Evolutionary conservation across 2,113 vertebrate species (phyloP).

Genomic region (Arenaria interpres): DNA sequence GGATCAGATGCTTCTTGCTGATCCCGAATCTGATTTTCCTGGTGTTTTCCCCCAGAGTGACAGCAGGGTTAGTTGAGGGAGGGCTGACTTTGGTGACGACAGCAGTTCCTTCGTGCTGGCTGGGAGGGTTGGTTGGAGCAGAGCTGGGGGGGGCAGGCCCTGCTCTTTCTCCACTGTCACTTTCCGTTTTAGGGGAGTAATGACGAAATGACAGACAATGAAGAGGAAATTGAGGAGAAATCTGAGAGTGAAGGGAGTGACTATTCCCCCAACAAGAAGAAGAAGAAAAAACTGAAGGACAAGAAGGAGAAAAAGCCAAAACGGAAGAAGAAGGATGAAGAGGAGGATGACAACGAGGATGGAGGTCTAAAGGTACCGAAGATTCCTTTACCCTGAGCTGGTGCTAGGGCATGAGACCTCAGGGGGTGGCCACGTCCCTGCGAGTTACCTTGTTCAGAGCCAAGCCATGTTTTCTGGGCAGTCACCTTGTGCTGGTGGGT

Average conservation of each 20-base stretch:
- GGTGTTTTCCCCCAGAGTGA: not conserved
- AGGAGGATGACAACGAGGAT: conserved; percentile 87
- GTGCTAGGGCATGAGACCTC: not conserved
- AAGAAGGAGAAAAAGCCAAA: conserved; percentile 93
- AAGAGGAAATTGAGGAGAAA: conserved; percentile 83
- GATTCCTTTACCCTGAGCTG: not conserved
- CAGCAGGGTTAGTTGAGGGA: not conserved
- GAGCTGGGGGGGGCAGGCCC: accelerated
- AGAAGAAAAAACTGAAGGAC: conserved; percentile 94
- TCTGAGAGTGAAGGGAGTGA: conserved; percentile 92
- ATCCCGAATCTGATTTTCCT: not conserved
- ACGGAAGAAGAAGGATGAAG: conserved; percentile 89
- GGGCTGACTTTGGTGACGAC: not conserved
- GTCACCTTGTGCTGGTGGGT: not conserved
- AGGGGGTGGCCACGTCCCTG: not conserved
- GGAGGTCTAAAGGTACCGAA: conserved; percentile 82
- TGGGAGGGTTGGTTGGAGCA: not conserved
- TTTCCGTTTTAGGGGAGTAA: conserved; percentile 76
- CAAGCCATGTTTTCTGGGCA: not conserved
- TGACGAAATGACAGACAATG: conserved; percentile 85
- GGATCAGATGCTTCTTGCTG: not conserved
- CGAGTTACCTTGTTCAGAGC: not conserved
- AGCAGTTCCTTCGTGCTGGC: not conserved
- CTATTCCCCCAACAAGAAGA: conserved; percentile 91
- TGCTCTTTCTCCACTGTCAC: not conserved